Evolutionary conservation across 2,888 invertebrate genomes (phyloP).

Genomic region (Agonopterix subpropinquella): DNA sequence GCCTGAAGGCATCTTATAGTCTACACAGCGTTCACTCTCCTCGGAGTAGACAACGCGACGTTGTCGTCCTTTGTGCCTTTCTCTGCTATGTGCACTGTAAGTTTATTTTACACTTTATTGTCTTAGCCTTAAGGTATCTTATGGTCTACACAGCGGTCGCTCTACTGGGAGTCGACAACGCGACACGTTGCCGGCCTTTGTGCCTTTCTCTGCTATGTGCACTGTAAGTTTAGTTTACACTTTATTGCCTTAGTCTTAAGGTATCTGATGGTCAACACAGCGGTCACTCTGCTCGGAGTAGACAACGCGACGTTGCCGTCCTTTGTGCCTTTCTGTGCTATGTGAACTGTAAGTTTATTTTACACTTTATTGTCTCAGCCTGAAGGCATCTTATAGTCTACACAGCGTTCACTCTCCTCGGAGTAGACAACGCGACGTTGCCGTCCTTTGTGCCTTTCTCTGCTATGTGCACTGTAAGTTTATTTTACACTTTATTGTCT

Average conservation of each 20-base stretch:
- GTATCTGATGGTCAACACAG: too few species aligned
- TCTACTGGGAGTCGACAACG: constrained; percentile 88
- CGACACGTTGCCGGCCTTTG: constrained; percentile 79
- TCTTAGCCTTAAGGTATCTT: constrained; percentile 76
- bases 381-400: constrained; percentile 89
- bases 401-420: constrained; percentile 89
- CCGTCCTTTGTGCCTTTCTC: constrained; percentile 83
- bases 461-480: constrained; percentile 89
- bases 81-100: constrained; percentile 91
- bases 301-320: constrained; percentile 86
- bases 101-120: constrained; percentile 45
- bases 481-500: constrained; percentile 31
- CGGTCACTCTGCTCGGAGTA: constrained; percentile 88
- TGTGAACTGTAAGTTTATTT: constrained; percentile 88
- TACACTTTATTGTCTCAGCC: too few species aligned
- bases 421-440: constrained; percentile 87
- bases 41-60: constrained; percentile 89
- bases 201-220: constrained; percentile 88
- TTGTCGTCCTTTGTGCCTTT: constrained; percentile 82
- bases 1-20: constrained; percentile 84
- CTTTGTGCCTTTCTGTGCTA: constrained; percentile 76
- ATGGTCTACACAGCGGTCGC: constrained; percentile 92
- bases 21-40: constrained; percentile 89
- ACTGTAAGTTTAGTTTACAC: constrained; percentile 86
- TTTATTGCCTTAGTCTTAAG: too few species aligned